Evolutionary conservation across 2,113 vertebrate genomes (phyloP).

Genomic region (Oplegnathus fasciatus): DNA sequence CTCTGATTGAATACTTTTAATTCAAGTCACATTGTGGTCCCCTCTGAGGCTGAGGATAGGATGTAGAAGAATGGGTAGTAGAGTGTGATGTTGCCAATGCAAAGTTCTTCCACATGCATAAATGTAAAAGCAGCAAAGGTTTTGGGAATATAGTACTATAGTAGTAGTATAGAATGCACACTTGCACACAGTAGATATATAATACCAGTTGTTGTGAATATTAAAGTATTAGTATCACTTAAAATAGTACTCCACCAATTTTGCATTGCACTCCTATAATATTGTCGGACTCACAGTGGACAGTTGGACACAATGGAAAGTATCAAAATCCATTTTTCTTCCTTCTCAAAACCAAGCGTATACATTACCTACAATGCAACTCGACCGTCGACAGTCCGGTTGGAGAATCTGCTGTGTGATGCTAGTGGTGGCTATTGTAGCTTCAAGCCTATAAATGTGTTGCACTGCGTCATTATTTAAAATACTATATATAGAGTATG

Average conservation of each 20-base stretch:
- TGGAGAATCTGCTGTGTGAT: too few species aligned
- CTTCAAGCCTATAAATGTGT: background rate
- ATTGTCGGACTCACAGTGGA: background rate
- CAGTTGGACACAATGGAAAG: too few species aligned
- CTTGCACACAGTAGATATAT: background rate
- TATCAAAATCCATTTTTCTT: too few species aligned
- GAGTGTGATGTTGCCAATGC: background rate
- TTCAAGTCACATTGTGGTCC: slow-evolving; percentile 1
- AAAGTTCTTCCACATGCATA: background rate
- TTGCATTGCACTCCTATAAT: background rate
- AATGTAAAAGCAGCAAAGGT: background rate
- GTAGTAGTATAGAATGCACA: background rate
- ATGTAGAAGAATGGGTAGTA: background rate
- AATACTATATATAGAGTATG: background rate
- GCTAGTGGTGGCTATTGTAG: too few species aligned
- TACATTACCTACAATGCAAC: too few species aligned
- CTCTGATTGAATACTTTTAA: slow-evolving; percentile 4
- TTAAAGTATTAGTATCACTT: background rate
- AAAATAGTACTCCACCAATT: background rate
- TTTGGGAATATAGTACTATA: background rate
- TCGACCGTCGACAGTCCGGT: too few species aligned
- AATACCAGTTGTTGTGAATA: background rate
- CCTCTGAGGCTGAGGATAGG: background rate
- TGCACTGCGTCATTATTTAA: background rate
- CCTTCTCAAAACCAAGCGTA: too few species aligned